Evolutionary conservation across 2,888 invertebrate genomes (phyloP), one percentile per base, ranked within the genome.

Genomic region (Mamestra brassicae): DNA sequence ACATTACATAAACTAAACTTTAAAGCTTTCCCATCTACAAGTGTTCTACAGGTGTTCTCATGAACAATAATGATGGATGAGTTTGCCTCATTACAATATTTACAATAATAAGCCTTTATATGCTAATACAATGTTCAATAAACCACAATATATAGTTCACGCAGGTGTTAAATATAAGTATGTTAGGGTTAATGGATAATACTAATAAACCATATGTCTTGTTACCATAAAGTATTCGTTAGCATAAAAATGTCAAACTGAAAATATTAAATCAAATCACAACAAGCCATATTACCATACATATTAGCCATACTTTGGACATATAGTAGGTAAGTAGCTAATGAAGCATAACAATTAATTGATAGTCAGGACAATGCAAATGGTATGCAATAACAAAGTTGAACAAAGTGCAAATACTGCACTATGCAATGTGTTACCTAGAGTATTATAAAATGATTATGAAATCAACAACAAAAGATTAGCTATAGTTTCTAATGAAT

Each of bases 321-420:
- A 54, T 52, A 8, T 34, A 54, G 52, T 52, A 0, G 47, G 34
- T n/a, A 55, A 50, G 54, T 55, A 67, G 80, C 62, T 26, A 66
- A 83, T 62, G 42, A 72, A 78, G 70, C 71, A 73, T 63, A 83
- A 73, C 67, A 79, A 68, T 74, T 68, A 65, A 61, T 80, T 76
- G 64, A 65, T 76, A 76, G 64, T 72, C 71, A 71, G 70, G 64
- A 67, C 52, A 68, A 72, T 70, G 26, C 75, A 57, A 72, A 72
- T 67, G 55, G 66, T 76, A 60, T 74, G 55, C 50, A 60, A 60
- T 83, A 85, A 85, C 60, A 78, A 54, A 66, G 55, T 74, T 70
- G 79, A 34, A 58, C 65, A 67, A 63, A 80, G 61, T 76, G 73
- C 78, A 76, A 52, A 45, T 63, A 54, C 42, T 50, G 70, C 65